Evolutionary conservation across 37 sponge, comb jelly and placozoan genomes (phyloP).

Genomic region (Oopsacas minuta): DNA sequence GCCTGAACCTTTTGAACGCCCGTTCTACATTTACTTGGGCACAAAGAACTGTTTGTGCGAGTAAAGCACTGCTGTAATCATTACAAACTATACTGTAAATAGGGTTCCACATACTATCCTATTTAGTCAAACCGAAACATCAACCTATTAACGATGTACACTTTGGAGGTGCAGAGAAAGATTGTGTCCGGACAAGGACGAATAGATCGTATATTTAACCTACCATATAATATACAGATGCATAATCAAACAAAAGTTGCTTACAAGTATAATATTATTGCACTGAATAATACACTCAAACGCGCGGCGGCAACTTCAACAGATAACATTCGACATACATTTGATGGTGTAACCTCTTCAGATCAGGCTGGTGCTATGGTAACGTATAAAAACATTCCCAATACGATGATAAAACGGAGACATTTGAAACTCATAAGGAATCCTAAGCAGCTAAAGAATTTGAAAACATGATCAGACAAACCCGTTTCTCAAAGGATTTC

Average conservation of each 20-base stretch:
- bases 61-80: no score
- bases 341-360: neutral
- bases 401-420: neutral
- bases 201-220: neutral
- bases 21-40: no score
- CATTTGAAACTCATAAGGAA: neutral
- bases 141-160: neutral
- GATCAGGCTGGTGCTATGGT: neutral
- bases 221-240: neutral
- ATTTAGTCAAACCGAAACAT: neutral
- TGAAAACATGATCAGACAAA: neutral
- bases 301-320: neutral
- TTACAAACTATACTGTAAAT: no score
- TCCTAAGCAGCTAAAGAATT: slow-evolving; percentile 3
- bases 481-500: slow-evolving; percentile 2
- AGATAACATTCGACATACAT: neutral
- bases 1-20: no score
- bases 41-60: no score
- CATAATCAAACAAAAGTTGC: neutral
- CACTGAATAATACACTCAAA: neutral
- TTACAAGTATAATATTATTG: neutral
- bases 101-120: no score
- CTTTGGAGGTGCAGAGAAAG: neutral
- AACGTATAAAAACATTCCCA: neutral
- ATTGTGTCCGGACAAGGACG: neutral